Evolutionary conservation across 2,797 vertebrate species (phyloP), one percentile per base, ranked within the genome.

Genomic region (Darevskia mixta): DNA sequence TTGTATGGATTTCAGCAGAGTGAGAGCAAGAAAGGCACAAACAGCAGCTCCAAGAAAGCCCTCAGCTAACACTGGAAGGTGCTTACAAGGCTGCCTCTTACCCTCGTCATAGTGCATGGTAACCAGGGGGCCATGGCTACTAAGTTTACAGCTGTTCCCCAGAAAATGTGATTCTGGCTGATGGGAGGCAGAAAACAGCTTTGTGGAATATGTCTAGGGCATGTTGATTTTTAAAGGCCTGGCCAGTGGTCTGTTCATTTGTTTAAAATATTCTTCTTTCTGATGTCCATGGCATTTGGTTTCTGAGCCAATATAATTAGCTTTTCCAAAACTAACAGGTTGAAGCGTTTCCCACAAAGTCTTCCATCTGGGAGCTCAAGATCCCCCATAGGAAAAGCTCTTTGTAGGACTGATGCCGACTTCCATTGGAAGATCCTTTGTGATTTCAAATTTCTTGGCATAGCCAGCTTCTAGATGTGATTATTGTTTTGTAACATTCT

Each of bases 371-470:
- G 80, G 76, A 27, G 1, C 0, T 0, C 2, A 72, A 73, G 17
- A 85, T 5, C 64, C 67, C 25, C 0, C 1, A 3, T 2, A 61
- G 32, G 85, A 61, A 13, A 6, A 1, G 0, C 0, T 0, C 0
- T 0, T 11, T 45, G 11, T 61, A n/a, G 41, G 29, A 45, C 25
- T 18, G 0, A 0, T 0, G 3, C 64, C 67, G n/a, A 41, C 49
- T 90, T 23, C 38, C 35, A 11, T 27, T 73, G 80, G 82, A 80
- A 55, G 49, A 76, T 32, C 9, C 1, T 0, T 1, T 10, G 67
- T 0, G 0, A 20, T 75, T 71, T 9, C 1, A 2, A 3, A 3
- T 3, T 17, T 10, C 10, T 0, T 0, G 0, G 0, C 15, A 38
- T 0, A 64, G 3, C 0, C 0, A 25, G 72, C 0, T n/a, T 38